Evolutionary conservation across 1,140 invertebrate genomes (phyloP).

Genomic region (Drosophila mayri): DNA sequence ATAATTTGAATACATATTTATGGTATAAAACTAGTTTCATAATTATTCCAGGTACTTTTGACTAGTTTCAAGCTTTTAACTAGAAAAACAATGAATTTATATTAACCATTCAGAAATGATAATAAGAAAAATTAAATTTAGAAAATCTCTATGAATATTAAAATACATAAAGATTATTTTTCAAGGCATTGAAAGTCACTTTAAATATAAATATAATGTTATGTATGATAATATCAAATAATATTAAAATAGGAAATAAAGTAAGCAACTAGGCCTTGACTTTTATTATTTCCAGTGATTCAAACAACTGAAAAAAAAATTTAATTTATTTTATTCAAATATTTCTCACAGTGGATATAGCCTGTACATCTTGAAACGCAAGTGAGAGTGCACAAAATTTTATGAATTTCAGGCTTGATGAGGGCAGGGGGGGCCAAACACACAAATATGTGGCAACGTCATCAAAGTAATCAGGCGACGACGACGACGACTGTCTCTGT

Average conservation of each 20-base stretch:
- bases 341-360: constrained; percentile 5
- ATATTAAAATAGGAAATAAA: background rate
- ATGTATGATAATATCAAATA: no score
- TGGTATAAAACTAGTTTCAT: no score
- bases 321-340: background rate
- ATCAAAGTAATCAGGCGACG: constrained; percentile 80
- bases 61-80: no score
- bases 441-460: constrained; percentile 80
- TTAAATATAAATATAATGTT: no score
- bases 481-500: constrained; percentile 71
- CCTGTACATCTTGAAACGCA: constrained; percentile 6
- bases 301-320: background rate
- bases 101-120: no score
- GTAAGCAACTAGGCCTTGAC: background rate
- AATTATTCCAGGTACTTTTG: no score
- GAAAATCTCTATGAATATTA: no score
- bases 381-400: constrained; percentile 72
- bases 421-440: constrained; percentile 13
- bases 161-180: background rate
- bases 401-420: constrained; percentile 38
- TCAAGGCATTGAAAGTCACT: background rate
- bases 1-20: no score
- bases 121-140: no score
- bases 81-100: no score
- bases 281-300: background rate